Evolutionary conservation across 2,113 vertebrate genomes (phyloP).

Genomic region (Albula goreensis): DNA sequence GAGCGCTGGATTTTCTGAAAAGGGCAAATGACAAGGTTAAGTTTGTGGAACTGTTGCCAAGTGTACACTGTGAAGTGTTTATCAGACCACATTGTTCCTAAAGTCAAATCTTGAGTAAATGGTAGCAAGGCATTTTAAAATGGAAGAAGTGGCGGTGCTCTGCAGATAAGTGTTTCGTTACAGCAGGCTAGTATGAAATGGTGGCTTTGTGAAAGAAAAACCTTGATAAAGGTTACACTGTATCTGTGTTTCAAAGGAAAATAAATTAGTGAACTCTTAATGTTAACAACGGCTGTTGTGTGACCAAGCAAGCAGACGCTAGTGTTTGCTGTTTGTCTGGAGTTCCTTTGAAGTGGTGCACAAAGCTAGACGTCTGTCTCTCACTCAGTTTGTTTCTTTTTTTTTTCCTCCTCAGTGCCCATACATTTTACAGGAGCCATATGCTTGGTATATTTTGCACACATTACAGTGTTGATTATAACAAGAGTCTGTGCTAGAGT

Average conservation of each 20-base stretch:
- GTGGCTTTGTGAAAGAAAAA: conserved; percentile 26
- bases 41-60: conserved; percentile 27
- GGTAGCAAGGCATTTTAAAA: conserved; percentile 22
- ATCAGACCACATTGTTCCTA: conserved; percentile 27
- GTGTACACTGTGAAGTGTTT: conserved; percentile 25
- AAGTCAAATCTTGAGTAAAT: conserved; percentile 34
- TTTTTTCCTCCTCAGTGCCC: neutral
- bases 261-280: conserved; percentile 42
- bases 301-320: conserved; percentile 23
- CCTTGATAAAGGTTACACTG: conserved; percentile 45
- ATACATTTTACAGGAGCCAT: conserved; percentile 23
- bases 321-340: conserved; percentile 35
- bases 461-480: conserved; percentile 4
- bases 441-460: neutral
- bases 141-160: conserved; percentile 15
- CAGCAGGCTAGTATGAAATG: conserved; percentile 31
- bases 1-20: conserved; percentile 22
- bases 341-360: conserved; percentile 34
- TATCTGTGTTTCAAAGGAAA: conserved; percentile 35
- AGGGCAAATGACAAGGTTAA: conserved; percentile 18
- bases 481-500: neutral
- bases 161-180: conserved; percentile 34
- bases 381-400: conserved; percentile 13
- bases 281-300: conserved; percentile 36
- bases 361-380: conserved; percentile 23